Evolutionary conservation across 2,888 invertebrate species (phyloP).

Genomic region (Acrobasis consociella): DNA sequence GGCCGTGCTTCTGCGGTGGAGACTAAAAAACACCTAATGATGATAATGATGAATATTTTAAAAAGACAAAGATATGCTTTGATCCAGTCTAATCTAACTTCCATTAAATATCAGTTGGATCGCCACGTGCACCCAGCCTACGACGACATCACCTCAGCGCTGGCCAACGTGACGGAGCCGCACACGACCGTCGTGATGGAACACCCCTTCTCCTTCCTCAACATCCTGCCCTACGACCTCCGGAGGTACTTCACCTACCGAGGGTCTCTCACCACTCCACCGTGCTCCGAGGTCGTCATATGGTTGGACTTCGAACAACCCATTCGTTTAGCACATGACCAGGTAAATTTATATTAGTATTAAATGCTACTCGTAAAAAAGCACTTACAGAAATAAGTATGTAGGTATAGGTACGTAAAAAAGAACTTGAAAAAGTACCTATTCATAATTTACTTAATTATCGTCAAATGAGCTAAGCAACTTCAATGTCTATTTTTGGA

Average conservation of each 20-base stretch:
- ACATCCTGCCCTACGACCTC: slow-evolving; percentile 79
- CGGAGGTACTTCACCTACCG: slow-evolving; percentile 90
- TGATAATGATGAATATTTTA: no score
- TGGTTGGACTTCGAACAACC: slow-evolving; percentile 93
- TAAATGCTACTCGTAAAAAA: neutral
- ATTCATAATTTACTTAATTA: neutral
- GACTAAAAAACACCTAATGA: no score
- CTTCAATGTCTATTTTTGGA: neutral
- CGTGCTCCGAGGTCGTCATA: slow-evolving; percentile 91
- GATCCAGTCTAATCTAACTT: no score
- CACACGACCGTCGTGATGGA: slow-evolving; percentile 74
- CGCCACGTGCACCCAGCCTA: slow-evolving; percentile 80
- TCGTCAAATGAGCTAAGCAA: neutral
- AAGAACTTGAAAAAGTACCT: neutral
- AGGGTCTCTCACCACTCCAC: slow-evolving; percentile 94
- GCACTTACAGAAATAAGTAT: no score
- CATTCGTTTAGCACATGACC: slow-evolving; percentile 85
- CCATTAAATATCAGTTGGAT: slow-evolving; percentile 56
- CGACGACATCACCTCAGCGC: slow-evolving; percentile 80
- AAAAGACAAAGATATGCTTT: no score
- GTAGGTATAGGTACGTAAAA: neutral
- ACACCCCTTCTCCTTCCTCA: slow-evolving; percentile 77
- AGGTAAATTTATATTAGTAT: slow-evolving; percentile 78
- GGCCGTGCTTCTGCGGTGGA: no score
- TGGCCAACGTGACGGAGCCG: slow-evolving; percentile 81